Conservation (phyloP, 2,113 vertebrate species). For the Nothoprocta perdicaria region DNA sequence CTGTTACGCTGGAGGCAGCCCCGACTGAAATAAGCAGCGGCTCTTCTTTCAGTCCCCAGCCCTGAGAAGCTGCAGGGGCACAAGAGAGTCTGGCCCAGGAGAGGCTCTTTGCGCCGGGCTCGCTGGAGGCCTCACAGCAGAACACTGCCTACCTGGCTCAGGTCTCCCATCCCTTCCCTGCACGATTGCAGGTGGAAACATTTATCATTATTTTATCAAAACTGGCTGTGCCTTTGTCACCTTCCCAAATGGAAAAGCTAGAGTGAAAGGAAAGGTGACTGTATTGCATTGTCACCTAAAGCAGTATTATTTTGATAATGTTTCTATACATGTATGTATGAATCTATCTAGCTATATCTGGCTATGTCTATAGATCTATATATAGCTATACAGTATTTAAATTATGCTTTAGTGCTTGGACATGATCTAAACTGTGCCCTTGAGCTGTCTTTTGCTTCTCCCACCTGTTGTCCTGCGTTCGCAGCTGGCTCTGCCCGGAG, state of each 20-base stretch:
- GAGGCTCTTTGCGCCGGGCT: not conserved
- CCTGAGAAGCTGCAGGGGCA: not conserved
- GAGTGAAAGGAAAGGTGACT: not conserved
- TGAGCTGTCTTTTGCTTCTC: not conserved
- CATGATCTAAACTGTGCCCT: not conserved
- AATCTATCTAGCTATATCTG: too few species aligned
- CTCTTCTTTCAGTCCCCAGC: not conserved
- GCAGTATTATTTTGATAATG: not conserved
- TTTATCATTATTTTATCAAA: not conserved
- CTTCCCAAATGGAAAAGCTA: not conserved
- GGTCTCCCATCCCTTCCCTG: not conserved
- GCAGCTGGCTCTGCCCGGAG: not conserved
- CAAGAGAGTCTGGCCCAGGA: not conserved
- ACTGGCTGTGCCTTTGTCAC: not conserved
- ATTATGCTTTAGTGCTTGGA: not conserved
- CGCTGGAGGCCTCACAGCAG: not conserved
- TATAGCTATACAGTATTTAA: not conserved
- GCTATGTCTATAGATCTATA: too few species aligned
- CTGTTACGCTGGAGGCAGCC: not conserved
- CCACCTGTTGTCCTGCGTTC: not conserved
- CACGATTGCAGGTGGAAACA: not conserved
- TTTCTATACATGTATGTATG: not conserved
- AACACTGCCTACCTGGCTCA: not conserved
- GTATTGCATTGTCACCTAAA: not conserved
- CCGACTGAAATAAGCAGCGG: not conserved